These are phyloP conservation scores for Microchrysa polita DNA, from an alignment of 2,888 invertebrate species.

Conservation along the genomic window DNA sequence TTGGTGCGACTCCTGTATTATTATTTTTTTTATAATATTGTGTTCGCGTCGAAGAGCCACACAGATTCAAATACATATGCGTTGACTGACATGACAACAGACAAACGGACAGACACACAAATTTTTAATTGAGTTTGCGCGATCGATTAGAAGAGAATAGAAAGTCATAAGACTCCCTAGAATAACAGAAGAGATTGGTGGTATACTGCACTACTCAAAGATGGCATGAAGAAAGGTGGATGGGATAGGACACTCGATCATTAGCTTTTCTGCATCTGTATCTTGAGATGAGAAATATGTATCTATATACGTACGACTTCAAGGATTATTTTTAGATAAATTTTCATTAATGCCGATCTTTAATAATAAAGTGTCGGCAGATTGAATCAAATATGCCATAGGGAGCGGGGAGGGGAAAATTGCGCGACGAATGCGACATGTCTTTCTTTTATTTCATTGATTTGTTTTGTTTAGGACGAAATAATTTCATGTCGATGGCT, in stretches of 20 bases:
- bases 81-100: conserved; percentile 3
- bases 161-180: too few species aligned
- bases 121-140: too few species aligned
- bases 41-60: too few species aligned
- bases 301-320: too few species aligned
- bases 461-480: not conserved
- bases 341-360: conserved; percentile 4
- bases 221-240: too few species aligned
- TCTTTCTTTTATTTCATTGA: not conserved
- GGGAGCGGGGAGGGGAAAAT: too few species aligned
- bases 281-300: not conserved
- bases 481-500: not conserved
- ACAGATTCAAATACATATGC: not conserved
- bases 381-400: not conserved
- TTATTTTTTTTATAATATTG: too few species aligned
- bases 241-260: not conserved
- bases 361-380: not conserved
- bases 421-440: not conserved
- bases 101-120: not conserved
- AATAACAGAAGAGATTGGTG: too few species aligned
- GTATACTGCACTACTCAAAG: too few species aligned
- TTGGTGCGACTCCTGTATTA: too few species aligned
- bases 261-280: not conserved
- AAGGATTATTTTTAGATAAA: conserved; percentile 4
- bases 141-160: too few species aligned